A percentile compares a stretch with the other conserved stretches of the same genome.
Conservation (phyloP, 2,888 invertebrate species). For the Limnephilus rhombicus region DNA sequence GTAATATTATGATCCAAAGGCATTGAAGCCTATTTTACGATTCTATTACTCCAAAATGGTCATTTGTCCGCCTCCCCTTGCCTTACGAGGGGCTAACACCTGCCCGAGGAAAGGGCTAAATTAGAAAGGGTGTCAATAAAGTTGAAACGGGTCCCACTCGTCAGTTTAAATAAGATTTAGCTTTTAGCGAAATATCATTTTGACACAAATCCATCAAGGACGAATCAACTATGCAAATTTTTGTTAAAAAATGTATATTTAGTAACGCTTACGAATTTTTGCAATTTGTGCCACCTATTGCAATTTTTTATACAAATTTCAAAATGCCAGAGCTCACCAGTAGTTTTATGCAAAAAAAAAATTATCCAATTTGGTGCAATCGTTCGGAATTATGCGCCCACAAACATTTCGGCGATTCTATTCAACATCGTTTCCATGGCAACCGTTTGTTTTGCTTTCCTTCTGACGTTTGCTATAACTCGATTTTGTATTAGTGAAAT, state of each 20-base stretch:
- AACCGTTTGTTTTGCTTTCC: no score
- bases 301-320: no score
- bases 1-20: background rate
- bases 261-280: no score
- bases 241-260: background rate
- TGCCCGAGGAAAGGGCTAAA: background rate
- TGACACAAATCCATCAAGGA: background rate
- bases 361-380: no score
- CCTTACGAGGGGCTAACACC: background rate
- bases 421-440: no score
- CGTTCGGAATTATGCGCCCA: no score
- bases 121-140: constrained; percentile 12
- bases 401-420: no score
- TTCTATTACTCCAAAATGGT: constrained; percentile 13
- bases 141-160: background rate
- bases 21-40: background rate
- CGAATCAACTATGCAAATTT: background rate
- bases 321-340: no score
- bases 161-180: background rate
- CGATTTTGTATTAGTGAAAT: no score
- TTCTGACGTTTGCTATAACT: no score
- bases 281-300: no score
- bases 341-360: no score
- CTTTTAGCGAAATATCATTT: background rate
- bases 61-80: background rate